Conservation (phyloP, 1,140 invertebrate species). For the Brachystomella parvula region DNA sequence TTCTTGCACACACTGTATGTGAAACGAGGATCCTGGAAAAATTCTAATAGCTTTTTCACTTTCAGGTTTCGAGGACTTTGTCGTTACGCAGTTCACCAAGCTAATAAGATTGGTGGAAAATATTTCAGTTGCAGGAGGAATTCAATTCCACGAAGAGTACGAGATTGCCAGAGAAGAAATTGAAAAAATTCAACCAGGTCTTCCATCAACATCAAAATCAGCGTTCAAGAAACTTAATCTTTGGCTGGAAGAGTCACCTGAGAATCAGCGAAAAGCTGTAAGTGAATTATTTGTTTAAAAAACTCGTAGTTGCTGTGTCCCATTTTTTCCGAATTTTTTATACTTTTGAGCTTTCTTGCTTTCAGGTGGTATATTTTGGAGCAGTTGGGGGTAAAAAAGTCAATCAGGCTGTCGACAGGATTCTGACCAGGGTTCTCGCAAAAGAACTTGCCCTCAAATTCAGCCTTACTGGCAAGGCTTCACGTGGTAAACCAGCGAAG, state of each 20-base stretch:
- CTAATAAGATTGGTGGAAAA: neutral
- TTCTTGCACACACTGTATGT: too few relatives aligned
- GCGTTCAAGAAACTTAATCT: neutral
- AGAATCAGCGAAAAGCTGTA: neutral
- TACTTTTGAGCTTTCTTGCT: neutral
- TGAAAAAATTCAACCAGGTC: neutral
- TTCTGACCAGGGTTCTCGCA: neutral
- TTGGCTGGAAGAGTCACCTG: neutral
- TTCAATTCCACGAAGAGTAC: neutral
- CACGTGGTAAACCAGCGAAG: neutral
- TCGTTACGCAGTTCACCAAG: neutral
- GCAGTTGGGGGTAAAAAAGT: neutral
- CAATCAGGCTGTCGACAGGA: neutral
- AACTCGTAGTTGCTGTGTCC: neutral
- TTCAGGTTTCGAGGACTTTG: neutral
- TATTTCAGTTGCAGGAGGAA: neutral
- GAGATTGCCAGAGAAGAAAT: neutral
- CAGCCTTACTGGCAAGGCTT: neutral
- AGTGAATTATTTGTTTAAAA: neutral
- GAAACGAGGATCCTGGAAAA: too few relatives aligned
- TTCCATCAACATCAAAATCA: neutral
- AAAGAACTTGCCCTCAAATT: neutral
- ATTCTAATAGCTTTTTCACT: too few relatives aligned
- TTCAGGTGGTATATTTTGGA: slow-evolving; percentile 8
- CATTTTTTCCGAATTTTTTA: neutral